phyloP scores from a whole-genome alignment of 2,113 vertebrate species.

The Labeo catla region DNA sequence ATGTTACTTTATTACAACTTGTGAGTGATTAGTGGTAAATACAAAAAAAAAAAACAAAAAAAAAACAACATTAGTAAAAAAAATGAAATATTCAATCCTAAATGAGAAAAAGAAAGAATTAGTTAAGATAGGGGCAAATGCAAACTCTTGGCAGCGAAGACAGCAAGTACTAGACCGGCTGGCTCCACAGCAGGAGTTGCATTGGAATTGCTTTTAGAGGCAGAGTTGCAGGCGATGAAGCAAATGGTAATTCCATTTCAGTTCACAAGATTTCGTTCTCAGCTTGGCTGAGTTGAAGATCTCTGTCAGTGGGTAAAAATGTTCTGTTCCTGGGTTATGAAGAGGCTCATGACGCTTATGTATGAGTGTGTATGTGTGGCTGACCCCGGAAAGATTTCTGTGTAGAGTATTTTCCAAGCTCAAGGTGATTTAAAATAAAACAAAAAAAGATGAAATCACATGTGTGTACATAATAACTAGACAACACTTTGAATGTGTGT shows the following conservation, averaged over 20 bases:
- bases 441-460: neutral
- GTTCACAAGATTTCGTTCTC: conserved; percentile 18
- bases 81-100: no score
- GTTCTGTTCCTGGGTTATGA: conserved; percentile 15
- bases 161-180: conserved; percentile 2
- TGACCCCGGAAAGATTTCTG: neutral
- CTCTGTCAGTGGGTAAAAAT: conserved; percentile 26
- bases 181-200: conserved; percentile 35
- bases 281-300: conserved; percentile 33
- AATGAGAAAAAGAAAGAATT: neutral
- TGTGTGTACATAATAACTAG: neutral
- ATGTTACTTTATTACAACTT: no score
- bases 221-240: conserved; percentile 33
- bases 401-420: neutral
- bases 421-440: neutral
- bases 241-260: conserved; percentile 42
- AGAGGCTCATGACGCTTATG: neutral
- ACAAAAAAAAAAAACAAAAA: no score
- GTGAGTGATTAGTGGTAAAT: no score
- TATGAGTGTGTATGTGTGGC: conserved; percentile 8
- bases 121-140: neutral
- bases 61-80: no score
- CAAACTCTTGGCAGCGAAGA: neutral
- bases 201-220: conserved; percentile 20
- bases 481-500: neutral